These are phyloP conservation scores for Drosophila navojoa DNA, from an alignment of 1,140 invertebrate genomes.

Conservation along the genomic window DNA sequence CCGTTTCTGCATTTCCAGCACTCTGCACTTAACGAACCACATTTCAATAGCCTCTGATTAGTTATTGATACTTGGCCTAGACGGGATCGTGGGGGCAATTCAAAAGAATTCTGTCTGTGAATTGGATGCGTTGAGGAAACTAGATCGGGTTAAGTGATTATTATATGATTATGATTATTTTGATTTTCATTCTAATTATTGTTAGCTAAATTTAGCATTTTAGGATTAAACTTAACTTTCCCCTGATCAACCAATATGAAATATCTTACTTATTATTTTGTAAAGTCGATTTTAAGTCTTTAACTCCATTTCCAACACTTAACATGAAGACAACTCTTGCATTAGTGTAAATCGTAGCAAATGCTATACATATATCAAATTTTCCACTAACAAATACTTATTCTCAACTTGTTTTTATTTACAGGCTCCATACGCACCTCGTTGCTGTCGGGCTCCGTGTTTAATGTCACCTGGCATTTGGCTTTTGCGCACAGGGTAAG, in stretches of 20 bases:
- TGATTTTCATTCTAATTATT: no score
- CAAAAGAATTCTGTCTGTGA: not conserved
- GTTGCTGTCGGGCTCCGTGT: conserved; percentile 91
- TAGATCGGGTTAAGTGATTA: no score
- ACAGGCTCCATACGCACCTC: conserved; percentile 91
- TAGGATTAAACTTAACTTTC: no score
- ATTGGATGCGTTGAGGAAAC: not conserved
- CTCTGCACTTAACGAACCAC: not conserved
- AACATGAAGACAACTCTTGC: no score
- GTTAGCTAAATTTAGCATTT: no score
- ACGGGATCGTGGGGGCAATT: not conserved
- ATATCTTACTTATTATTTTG: no score
- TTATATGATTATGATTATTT: no score
- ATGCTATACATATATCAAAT: no score
- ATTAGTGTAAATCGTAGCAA: not conserved
- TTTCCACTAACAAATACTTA: not conserved
- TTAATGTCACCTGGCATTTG: conserved; percentile 97
- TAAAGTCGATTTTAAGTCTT: no score
- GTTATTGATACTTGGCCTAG: not conserved
- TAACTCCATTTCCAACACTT: not conserved
- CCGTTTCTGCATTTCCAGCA: not conserved
- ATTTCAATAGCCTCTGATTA: conserved; percentile 6
- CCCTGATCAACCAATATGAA: no score
- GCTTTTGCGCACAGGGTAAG: conserved; percentile 96
- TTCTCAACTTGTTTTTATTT: conserved; percentile 66